These are phyloP conservation scores for Horisme vitalbata DNA, from an alignment of 2,888 invertebrate genomes.

Conservation along the genomic window DNA sequence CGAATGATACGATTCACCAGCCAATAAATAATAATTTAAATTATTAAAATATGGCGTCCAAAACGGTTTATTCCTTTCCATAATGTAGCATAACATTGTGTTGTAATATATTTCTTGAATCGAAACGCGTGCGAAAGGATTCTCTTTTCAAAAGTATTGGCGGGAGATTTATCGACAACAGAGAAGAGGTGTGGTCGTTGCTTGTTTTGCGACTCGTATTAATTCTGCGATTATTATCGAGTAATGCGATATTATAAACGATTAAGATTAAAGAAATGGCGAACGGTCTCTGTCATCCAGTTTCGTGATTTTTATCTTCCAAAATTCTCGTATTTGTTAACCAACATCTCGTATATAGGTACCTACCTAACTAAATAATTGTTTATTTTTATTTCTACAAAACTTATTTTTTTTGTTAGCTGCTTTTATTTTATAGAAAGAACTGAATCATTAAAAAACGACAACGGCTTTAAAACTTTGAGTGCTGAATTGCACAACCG, in stretches of 20 bases:
- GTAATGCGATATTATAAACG: constrained; percentile 36
- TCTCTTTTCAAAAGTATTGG: constrained; percentile 41
- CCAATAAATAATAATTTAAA: constrained; percentile 63
- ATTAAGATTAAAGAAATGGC: constrained; percentile 31
- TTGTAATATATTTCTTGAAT: constrained; percentile 33
- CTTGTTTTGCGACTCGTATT: constrained; percentile 49
- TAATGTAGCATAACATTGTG: constrained; percentile 59
- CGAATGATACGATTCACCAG: constrained; percentile 72
- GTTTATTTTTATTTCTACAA: too few species aligned
- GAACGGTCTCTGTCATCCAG: constrained; percentile 27
- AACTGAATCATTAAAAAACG: too few species aligned
- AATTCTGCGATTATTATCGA: constrained; percentile 38
- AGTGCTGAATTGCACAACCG: too few species aligned
- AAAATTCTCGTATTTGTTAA: too few species aligned
- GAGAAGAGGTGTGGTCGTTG: constrained; percentile 45
- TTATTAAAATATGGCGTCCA: constrained; percentile 53
- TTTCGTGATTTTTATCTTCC: not conserved
- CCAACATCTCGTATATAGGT: too few species aligned
- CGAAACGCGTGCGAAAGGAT: constrained; percentile 29
- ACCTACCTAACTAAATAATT: too few species aligned
- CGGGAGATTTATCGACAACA: constrained; percentile 46
- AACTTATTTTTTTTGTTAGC: too few species aligned
- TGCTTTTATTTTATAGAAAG: too few species aligned
- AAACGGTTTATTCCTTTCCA: constrained; percentile 43
- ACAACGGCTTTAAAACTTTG: too few species aligned